Evolutionary conservation across 2,888 invertebrate species (phyloP).

Genomic region (Trypoxylon attenuatum): DNA sequence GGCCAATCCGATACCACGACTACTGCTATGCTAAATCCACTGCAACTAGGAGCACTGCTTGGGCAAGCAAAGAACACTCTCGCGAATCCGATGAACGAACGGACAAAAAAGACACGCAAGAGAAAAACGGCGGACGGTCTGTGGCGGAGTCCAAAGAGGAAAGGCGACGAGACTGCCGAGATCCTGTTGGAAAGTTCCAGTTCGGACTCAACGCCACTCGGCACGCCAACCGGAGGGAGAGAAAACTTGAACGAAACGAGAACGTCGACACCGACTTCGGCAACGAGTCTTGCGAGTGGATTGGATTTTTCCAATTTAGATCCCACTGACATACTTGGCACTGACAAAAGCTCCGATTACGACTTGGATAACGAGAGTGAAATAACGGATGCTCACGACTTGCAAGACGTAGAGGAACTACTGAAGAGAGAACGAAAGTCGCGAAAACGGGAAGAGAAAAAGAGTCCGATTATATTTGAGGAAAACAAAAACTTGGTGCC

Average conservation of each 20-base stretch:
- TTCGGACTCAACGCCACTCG: constrained; percentile 78
- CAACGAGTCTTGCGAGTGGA: constrained; percentile 57
- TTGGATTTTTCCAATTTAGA: constrained; percentile 81
- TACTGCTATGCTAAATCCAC: constrained; percentile 69
- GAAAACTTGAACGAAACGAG: constrained; percentile 75
- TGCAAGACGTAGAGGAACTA: constrained; percentile 79
- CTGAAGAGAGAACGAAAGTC: constrained; percentile 78
- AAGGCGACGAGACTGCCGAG: constrained; percentile 76
- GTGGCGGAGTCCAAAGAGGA: constrained; percentile 80
- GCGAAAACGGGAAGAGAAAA: constrained; percentile 78
- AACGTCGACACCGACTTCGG: constrained; percentile 76
- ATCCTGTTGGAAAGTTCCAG: constrained; percentile 80
- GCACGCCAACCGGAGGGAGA: constrained; percentile 75
- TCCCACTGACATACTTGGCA: constrained; percentile 77
- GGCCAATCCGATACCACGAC: constrained; percentile 72
- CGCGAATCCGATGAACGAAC: constrained; percentile 70
- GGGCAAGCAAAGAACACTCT: constrained; percentile 65
- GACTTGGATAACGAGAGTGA: constrained; percentile 77
- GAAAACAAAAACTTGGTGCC: constrained; percentile 78
- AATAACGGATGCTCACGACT: constrained; percentile 76
- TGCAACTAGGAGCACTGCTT: constrained; percentile 69
- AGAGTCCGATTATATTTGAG: constrained; percentile 76
- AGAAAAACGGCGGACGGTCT: constrained; percentile 80
- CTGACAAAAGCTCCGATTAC: constrained; percentile 78
- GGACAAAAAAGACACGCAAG: constrained; percentile 77